These are phyloP conservation scores for Stenichneumon culpator DNA, from an alignment of 2,888 invertebrate species.

Conservation along the genomic window DNA sequence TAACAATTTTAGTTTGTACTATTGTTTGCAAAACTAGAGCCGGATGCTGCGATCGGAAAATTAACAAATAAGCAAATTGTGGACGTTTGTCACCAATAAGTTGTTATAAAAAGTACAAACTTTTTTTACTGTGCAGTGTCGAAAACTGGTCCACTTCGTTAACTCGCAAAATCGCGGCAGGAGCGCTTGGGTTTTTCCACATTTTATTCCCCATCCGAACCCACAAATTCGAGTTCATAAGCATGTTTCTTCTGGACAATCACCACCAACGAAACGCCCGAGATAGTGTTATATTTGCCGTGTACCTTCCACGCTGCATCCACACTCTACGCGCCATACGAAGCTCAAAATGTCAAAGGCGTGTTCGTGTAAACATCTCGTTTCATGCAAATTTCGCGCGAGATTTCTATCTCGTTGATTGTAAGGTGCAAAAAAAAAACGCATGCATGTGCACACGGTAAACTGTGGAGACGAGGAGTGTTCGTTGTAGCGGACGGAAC, in stretches of 20 bases:
- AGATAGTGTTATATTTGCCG: not conserved
- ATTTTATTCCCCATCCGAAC: not conserved
- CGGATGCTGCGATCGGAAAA: not conserved
- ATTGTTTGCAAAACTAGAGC: not conserved
- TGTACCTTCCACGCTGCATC: not conserved
- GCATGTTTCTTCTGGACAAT: not conserved
- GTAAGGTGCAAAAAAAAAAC: not conserved
- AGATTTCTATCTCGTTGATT: conserved; percentile 16
- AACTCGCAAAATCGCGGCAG: not conserved
- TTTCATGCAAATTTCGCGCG: not conserved
- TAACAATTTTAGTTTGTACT: too few relatives aligned
- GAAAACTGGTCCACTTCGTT: not conserved
- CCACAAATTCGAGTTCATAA: not conserved
- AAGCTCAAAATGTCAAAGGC: not conserved
- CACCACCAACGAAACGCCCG: not conserved
- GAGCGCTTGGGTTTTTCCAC: not conserved
- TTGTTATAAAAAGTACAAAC: too few relatives aligned
- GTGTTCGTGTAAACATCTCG: not conserved
- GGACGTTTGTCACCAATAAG: too few relatives aligned
- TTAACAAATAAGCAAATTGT: not conserved
- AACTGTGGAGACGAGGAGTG: not conserved
- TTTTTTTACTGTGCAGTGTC: not conserved
- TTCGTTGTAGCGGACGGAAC: not conserved
- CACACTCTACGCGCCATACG: not conserved
- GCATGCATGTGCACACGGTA: not conserved